These are phyloP conservation scores for Drosophila colorata DNA, from an alignment of 2,888 invertebrate genomes.

Conservation along the genomic window DNA sequence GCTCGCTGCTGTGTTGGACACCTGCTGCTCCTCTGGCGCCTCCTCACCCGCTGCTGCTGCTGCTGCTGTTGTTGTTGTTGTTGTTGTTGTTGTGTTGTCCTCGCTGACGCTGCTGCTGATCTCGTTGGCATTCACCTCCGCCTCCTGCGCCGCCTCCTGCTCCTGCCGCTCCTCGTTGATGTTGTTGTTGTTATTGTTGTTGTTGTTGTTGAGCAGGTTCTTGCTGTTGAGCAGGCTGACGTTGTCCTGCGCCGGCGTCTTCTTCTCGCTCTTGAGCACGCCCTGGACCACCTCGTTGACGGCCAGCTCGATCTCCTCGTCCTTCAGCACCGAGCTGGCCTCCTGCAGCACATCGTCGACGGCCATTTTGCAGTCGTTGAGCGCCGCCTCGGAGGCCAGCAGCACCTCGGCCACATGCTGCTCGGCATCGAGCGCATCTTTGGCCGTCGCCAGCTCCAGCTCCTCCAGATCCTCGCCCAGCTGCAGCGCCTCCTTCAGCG, in stretches of 20 bases:
- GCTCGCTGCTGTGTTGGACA: constrained; percentile 67
- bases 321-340: constrained; percentile 86
- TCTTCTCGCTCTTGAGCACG: constrained; percentile 85
- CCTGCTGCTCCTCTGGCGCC: constrained; percentile 5
- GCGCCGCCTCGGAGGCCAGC: constrained; percentile 86
- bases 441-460: constrained; percentile 73
- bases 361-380: constrained; percentile 85
- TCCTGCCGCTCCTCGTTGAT: constrained; percentile 24
- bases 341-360: constrained; percentile 79
- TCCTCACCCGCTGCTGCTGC: constrained; percentile 13
- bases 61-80: constrained; percentile 3
- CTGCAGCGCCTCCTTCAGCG: constrained; percentile 85
- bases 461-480: constrained; percentile 82
- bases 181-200: constrained; percentile 74
- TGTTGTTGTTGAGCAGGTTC: constrained; percentile 81
- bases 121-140: constrained; percentile 77
- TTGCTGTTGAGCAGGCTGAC: constrained; percentile 81
- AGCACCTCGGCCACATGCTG: constrained; percentile 86
- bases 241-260: constrained; percentile 64
- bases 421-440: constrained; percentile 84
- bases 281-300: constrained; percentile 86
- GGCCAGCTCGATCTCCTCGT: constrained; percentile 86
- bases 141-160: background rate
- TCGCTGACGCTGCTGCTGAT: constrained; percentile 20
- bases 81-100: too few species aligned